Percentiles rank a stretch among this genome's conserved stretches.
These are phyloP conservation scores for Heliopora coerulea DNA, from an alignment of 92 coral and sea anemone genomes.

Conservation along the genomic window DNA sequence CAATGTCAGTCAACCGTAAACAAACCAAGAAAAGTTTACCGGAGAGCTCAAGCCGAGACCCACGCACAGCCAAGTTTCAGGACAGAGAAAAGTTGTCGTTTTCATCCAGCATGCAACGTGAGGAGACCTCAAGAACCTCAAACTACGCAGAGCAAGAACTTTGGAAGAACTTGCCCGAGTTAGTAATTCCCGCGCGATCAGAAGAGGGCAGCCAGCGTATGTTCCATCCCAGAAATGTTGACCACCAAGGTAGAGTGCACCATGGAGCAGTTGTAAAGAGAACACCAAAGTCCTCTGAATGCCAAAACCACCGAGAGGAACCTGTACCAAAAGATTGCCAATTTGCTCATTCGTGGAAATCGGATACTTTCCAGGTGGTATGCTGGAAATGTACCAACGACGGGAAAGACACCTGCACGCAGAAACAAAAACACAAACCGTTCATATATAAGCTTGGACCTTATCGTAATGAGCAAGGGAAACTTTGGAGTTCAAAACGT, in stretches of 20 bases:
- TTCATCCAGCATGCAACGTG: not conserved
- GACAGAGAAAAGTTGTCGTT: too few species aligned
- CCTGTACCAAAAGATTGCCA: not conserved
- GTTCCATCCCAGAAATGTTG: not conserved
- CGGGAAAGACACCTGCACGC: not conserved
- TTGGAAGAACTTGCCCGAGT: not conserved
- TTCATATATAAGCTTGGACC: slow-evolving; percentile 50
- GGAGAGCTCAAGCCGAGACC: too few species aligned
- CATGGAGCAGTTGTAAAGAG: slow-evolving; percentile 14
- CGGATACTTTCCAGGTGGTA: slow-evolving; percentile 48
- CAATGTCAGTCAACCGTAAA: not conserved
- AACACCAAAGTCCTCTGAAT: slow-evolving; percentile 12
- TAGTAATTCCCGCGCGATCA: too few species aligned
- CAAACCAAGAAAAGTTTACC: too few species aligned
- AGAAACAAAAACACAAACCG: not conserved
- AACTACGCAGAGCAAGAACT: not conserved
- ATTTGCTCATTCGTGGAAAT: slow-evolving; percentile 54
- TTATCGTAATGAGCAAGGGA: slow-evolving; percentile 9
- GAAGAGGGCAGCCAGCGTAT: not conserved
- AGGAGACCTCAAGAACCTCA: not conserved
- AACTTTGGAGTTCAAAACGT: slow-evolving; percentile 9
- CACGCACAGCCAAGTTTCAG: too few species aligned
- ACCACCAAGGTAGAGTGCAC: not conserved
- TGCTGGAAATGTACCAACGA: slow-evolving; percentile 37
- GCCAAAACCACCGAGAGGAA: not conserved